Evolutionary conservation across 64 coral and sea anemone species (phyloP).

Genomic region (Stichodactyla mertensii): DNA sequence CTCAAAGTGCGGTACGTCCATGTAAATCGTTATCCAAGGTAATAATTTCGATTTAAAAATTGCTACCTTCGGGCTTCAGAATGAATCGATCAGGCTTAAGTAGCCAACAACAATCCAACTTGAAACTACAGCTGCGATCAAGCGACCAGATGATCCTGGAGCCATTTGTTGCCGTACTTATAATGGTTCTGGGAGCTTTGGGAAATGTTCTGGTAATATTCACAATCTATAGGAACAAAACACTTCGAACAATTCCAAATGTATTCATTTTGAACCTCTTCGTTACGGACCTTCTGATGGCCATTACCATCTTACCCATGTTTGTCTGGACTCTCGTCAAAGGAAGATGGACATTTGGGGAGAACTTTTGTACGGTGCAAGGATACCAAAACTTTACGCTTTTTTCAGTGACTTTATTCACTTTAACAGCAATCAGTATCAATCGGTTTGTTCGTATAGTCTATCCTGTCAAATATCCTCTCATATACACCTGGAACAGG

Average conservation of each 20-base stretch:
- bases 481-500: constrained; percentile 5
- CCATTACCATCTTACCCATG: constrained; percentile 29
- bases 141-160: not conserved
- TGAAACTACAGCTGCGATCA: not conserved
- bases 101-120: not conserved
- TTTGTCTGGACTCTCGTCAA: constrained; percentile 31
- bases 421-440: constrained; percentile 51
- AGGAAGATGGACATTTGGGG: constrained; percentile 42
- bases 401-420: constrained; percentile 43
- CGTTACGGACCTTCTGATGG: constrained; percentile 40
- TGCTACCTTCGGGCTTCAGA: not conserved
- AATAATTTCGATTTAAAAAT: not conserved
- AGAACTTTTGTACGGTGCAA: constrained; percentile 24
- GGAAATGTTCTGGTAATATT: constrained; percentile 49
- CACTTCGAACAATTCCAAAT: constrained; percentile 46
- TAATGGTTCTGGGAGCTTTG: constrained; percentile 10
- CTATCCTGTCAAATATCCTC: constrained; percentile 24
- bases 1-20: not conserved
- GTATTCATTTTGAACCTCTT: constrained; percentile 48
- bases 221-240: constrained; percentile 26
- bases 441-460: constrained; percentile 41
- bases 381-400: constrained; percentile 38
- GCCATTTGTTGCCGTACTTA: constrained; percentile 16
- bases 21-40: not conserved
- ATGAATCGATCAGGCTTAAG: not conserved